Evolutionary conservation across 2,888 invertebrate genomes (phyloP).

Genomic region (Aricia artaxerxes): DNA sequence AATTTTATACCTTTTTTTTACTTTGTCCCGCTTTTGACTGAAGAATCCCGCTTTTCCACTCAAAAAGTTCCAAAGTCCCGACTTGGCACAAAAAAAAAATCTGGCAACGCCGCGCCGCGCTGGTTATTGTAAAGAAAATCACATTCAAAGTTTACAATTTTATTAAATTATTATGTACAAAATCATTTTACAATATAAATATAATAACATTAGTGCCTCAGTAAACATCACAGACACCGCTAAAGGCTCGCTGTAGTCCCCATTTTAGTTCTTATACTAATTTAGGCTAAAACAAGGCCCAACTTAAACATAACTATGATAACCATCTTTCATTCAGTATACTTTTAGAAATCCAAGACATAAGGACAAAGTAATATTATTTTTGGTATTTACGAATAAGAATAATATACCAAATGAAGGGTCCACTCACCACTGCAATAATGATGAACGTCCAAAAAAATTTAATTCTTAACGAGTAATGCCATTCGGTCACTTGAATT

Average conservation of each 20-base stretch:
- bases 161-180: slow-evolving; percentile 44
- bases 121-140: background rate
- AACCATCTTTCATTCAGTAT: background rate
- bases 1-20: too few relatives aligned
- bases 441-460: too few relatives aligned
- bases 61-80: too few relatives aligned
- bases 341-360: background rate
- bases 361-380: background rate
- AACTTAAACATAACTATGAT: background rate
- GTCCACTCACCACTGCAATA: too few relatives aligned
- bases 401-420: too few relatives aligned
- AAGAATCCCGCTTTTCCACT: too few relatives aligned
- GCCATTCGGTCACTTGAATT: too few relatives aligned
- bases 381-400: background rate
- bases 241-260: slow-evolving; percentile 32
- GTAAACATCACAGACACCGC: slow-evolving; percentile 42
- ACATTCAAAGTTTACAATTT: slow-evolving; percentile 29
- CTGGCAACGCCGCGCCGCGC: too few relatives aligned
- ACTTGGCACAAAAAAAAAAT: too few relatives aligned
- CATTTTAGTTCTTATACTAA: slow-evolving; percentile 18
- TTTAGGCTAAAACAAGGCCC: background rate
- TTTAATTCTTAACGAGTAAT: too few relatives aligned
- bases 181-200: slow-evolving; percentile 41
- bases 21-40: too few relatives aligned
- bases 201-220: slow-evolving; percentile 40